Base-by-base conservation (phyloP, 2,797 vertebrate genomes). In the Centropyge bicolor region DNA sequence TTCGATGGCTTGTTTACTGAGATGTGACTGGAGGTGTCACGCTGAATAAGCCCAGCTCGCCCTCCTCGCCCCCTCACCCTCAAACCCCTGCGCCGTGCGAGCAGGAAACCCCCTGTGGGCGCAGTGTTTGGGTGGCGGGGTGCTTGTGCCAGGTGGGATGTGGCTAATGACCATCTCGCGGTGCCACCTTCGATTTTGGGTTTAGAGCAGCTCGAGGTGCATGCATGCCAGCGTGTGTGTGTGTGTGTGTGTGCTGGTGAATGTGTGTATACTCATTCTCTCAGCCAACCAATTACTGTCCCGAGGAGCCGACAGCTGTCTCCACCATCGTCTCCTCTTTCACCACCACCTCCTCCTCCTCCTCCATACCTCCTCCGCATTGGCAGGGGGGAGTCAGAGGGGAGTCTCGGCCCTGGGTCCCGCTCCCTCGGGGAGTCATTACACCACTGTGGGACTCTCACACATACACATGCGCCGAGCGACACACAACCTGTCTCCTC, bases 391-490 rank as follows among this genome's bases (percentile, higher is more conserved):
- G 84, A 89, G 88, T 91, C 90, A 87, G 86, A 73, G 86, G 88
- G 88, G 92, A 91, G 90, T 83, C 88, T 88, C 78, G 83, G 91
- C 88, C 88, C 61, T 62, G 9, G 91, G 89, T 87, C 88, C 84
- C 86, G 85, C 89, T 95, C 94, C 95, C 95, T 92, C 46, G 78
- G 94, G 95, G 93, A 93, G 94, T 95, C 93, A 95, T 95, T 95
- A 95, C 89, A 84, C 86, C 90, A 82, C 91, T 80, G 59, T 85
- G 88, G 89, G 86, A 91, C 84, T 82, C 80, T 82, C 70, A n/a
- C 69, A 60, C 59, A 55, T 73, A 65, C 74, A 76, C 56, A 78
- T 56, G 43, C 76, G 79, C 67, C 54, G 14, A 84, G 59, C 52
- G 7, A 65, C 80, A 79, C 76, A 83, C 84, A 80, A 72, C 85